Evolutionary conservation across 2,113 vertebrate genomes (phyloP).

Genomic region (Peromyscus maniculatus): DNA sequence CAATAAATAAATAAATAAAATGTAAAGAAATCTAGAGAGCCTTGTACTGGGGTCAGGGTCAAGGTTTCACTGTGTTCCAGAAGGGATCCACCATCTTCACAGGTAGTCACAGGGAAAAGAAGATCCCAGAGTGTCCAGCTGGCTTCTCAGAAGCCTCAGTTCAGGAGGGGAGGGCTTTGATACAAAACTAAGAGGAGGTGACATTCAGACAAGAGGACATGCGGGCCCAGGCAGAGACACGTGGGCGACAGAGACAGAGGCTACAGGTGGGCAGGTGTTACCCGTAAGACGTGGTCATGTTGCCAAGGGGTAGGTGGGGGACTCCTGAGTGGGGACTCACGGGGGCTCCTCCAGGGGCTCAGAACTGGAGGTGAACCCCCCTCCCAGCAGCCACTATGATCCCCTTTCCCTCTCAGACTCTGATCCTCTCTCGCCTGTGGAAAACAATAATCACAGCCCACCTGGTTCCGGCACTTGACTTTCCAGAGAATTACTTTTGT

Average conservation of each 20-base stretch:
- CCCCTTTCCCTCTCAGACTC: not conserved
- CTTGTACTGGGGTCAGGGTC: not conserved
- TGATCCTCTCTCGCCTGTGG: not conserved
- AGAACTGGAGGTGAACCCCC: not conserved
- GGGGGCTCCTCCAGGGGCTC: not conserved
- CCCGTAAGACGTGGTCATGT: not conserved
- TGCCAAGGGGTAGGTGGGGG: not conserved
- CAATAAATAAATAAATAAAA: not conserved
- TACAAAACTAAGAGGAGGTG: not conserved
- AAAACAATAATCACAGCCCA: slow-evolving; percentile 2
- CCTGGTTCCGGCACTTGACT: slow-evolving; percentile 29
- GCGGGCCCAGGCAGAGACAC: not conserved
- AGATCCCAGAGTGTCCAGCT: accelerated
- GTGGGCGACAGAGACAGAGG: not conserved
- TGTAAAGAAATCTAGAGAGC: not conserved
- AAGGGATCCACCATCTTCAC: not conserved
- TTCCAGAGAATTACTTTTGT: slow-evolving; percentile 28
- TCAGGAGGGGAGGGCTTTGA: not conserved
- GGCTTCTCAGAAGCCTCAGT: not conserved
- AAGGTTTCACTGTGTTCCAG: not conserved
- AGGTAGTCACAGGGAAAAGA: not conserved
- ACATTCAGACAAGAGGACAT: not conserved
- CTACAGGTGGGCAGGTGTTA: not conserved
- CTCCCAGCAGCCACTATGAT: not conserved
- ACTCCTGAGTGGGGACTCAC: not conserved